Evolutionary conservation across 2,113 vertebrate genomes (phyloP).

Genomic region (Echinops telfairi): DNA sequence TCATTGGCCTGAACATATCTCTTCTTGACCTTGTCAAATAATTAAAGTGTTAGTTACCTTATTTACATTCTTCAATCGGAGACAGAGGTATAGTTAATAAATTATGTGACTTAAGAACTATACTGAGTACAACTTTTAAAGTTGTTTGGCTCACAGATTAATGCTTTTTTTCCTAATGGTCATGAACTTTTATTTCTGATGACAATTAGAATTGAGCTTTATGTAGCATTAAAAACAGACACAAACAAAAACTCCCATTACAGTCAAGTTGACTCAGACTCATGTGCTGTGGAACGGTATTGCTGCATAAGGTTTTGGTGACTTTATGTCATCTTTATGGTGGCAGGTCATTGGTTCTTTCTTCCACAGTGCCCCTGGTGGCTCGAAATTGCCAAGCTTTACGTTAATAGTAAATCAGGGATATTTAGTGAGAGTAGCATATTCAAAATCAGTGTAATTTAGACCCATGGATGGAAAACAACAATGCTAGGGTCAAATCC

Average conservation of each 20-base stretch:
- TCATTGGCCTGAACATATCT: conserved; percentile 62
- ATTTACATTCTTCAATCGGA: conserved; percentile 34
- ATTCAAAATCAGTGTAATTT: conserved; percentile 31
- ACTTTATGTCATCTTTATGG: not conserved
- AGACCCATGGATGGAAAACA: not conserved
- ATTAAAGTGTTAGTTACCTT: conserved; percentile 70
- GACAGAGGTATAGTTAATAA: conserved; percentile 20
- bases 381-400: not conserved
- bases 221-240: not conserved
- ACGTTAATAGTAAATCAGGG: not conserved
- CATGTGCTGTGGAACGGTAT: not conserved
- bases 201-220: conserved; percentile 28
- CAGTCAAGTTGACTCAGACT: not conserved
- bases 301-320: not conserved
- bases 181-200: conserved; percentile 26
- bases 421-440: not conserved
- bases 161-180: not conserved
- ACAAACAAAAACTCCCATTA: not conserved
- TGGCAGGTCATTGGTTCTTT: not conserved
- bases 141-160: not conserved
- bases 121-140: conserved; percentile 54
- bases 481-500: not conserved
- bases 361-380: not conserved
- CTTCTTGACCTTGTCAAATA: conserved; percentile 65
- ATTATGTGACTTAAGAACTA: conserved; percentile 55